Evolutionary conservation across 2,888 invertebrate species (phyloP), one percentile per base, ranked within the genome.

Genomic region (Aphidius colemani): DNA sequence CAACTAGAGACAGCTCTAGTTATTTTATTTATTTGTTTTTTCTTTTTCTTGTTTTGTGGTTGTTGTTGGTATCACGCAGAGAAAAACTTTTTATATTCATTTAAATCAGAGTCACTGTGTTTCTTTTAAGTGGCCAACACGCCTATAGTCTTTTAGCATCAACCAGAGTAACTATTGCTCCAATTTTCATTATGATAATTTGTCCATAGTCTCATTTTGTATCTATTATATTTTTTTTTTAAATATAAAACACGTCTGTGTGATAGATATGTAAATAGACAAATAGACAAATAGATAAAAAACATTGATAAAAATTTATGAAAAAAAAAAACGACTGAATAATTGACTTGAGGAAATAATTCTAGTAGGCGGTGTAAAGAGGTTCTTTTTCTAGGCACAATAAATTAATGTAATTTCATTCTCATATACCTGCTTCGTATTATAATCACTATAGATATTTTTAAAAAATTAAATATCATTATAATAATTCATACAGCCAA

Each of bases 391-490:
- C 53, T 67, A 65, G 66, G 64, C 64, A 67, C 67, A 60, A 65
- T 66, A 65, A 64, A 61, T 64, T 61, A 48, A 66, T 70, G 69
- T 72, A 71, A 69, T 66, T 71, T 70, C 70, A 66, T 59, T 43
- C 53, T 50, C 59, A 30, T 30, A 30, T 30, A 30, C 30, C 30
- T 30, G 30, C 30, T 30, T 30, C 30, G 30, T 30, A 30, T 30
- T 30, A 30, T 30, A 30, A 30, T 30, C 30, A 30, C 30, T 30
- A 30, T 30, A 30, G 1, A 18, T 30, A 30, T 30, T 30, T 30
- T 30, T 5, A 30, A 30, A 5, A 30, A 30, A 30, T 5, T 5
- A 30, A 30, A 30, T 30, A 30, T 30, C 4, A 30, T 30, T 30
- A 30, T 30, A 30, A 30, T 30, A 30, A 30, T 30, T 30, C 2